Percentiles rank a stretch among this genome's conserved stretches.
Evolutionary conservation across 1,140 invertebrate species (phyloP).

Genomic region (Platorchestia sp.): DNA sequence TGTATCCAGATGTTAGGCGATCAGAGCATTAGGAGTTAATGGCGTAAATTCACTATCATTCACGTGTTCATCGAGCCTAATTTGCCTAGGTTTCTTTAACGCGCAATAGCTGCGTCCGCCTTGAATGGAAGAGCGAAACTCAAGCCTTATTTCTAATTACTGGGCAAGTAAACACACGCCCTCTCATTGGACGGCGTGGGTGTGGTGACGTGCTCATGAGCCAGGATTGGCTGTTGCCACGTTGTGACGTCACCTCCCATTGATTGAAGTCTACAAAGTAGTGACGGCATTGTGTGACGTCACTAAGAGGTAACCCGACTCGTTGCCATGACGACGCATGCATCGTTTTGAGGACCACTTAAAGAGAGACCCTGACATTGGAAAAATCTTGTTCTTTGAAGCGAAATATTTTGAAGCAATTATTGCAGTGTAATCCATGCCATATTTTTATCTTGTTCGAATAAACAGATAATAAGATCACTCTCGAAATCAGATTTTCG

Average conservation of each 20-base stretch:
- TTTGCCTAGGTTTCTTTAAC: background rate
- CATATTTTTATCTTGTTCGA: background rate
- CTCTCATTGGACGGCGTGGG: conserved; percentile 32
- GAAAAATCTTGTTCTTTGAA: background rate
- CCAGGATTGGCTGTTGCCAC: background rate
- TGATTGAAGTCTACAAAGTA: background rate
- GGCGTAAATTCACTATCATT: background rate
- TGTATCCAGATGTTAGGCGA: background rate
- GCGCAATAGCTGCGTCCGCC: background rate
- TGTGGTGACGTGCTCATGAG: background rate
- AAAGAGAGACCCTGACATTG: background rate
- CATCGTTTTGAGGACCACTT: background rate
- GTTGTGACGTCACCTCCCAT: conserved; percentile 21
- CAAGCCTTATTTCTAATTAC: background rate
- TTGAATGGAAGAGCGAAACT: background rate
- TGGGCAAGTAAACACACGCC: background rate
- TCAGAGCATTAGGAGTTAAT: background rate
- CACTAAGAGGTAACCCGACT: background rate
- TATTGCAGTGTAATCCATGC: background rate
- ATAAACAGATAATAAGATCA: background rate
- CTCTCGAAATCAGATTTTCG: background rate
- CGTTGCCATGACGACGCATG: conserved; percentile 32
- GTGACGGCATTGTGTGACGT: conserved; percentile 5
- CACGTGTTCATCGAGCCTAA: background rate
- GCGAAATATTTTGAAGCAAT: background rate